Conservation (phyloP, 2,113 vertebrate genomes). For the Plestiodon gilberti region DNA sequence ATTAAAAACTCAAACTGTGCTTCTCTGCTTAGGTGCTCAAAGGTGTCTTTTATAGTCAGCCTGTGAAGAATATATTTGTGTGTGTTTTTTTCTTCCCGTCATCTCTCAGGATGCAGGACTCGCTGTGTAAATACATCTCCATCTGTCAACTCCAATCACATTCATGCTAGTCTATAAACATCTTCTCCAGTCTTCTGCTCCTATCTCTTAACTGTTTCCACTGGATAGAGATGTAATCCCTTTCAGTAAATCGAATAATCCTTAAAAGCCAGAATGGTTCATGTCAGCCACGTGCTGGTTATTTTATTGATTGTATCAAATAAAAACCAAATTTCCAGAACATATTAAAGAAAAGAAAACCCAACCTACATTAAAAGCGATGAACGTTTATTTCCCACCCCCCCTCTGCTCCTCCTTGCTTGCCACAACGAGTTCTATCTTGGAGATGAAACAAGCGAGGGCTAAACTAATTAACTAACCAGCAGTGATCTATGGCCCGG, state of each 20-base stretch:
- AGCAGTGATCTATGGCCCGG: constrained; percentile 79
- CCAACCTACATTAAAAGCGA: constrained; percentile 17
- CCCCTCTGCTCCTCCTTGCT: constrained; percentile 49
- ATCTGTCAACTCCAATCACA: constrained; percentile 23
- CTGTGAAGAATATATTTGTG: constrained; percentile 34
- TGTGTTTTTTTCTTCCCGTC: not conserved
- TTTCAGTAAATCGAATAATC: constrained; percentile 55
- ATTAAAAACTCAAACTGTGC: constrained; percentile 43
- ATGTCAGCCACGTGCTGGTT: constrained; percentile 39
- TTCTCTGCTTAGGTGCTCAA: constrained; percentile 30
- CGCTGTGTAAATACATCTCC: constrained; percentile 48
- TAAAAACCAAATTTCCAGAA: constrained; percentile 53
- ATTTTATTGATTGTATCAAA: constrained; percentile 59
- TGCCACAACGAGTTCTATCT: constrained; percentile 70
- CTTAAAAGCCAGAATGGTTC: constrained; percentile 50
- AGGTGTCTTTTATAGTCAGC: constrained; percentile 31
- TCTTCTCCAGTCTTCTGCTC: constrained; percentile 25
- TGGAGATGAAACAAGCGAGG: constrained; percentile 74
- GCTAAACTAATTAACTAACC: constrained; percentile 86
- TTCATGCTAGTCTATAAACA: constrained; percentile 40
- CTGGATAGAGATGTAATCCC: constrained; percentile 54
- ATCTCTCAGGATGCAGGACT: constrained; percentile 41
- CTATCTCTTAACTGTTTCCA: constrained; percentile 42
- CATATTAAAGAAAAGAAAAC: constrained; percentile 39
- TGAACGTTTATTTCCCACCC: constrained; percentile 43